Percentiles rank a stretch among this genome's conserved stretches.
Evolutionary conservation across 2,888 invertebrate genomes (phyloP).

Genomic region (Aplocera efformata): DNA sequence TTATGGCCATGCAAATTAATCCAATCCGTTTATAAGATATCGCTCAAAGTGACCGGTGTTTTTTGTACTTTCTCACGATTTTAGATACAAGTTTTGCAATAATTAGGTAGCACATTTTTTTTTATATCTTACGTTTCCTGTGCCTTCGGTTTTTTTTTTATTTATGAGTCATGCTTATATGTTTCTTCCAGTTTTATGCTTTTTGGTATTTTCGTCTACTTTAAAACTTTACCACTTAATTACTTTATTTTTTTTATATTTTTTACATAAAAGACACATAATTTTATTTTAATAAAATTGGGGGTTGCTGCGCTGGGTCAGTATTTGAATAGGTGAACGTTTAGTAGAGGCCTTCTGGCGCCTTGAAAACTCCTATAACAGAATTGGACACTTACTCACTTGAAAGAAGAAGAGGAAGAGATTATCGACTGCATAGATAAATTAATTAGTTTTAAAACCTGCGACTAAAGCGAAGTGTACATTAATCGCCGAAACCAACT

Average conservation of each 20-base stretch:
- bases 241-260: not conserved
- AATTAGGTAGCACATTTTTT: slow-evolving; percentile 13
- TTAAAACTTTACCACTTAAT: not conserved
- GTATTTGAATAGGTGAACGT: too few species aligned
- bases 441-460: not conserved
- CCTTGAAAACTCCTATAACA: too few species aligned
- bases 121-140: slow-evolving; percentile 21
- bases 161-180: slow-evolving; percentile 12
- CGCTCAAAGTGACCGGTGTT: slow-evolving; percentile 7
- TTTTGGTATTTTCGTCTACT: slow-evolving; percentile 7
- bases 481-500: slow-evolving; percentile 8
- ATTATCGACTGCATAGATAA: too few species aligned
- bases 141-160: slow-evolving; percentile 3
- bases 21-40: slow-evolving; percentile 9
- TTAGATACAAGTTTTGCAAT: slow-evolving; percentile 22
- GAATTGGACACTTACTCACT: too few species aligned
- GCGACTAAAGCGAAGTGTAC: slow-evolving; percentile 11
- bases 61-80: slow-evolving; percentile 23
- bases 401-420: too few species aligned
- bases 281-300: too few species aligned
- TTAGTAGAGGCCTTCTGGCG: too few species aligned
- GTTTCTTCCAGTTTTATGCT: slow-evolving; percentile 9
- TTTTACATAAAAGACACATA: not conserved
- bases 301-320: too few species aligned
- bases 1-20: slow-evolving; percentile 27